Conservation (phyloP, 2,113 vertebrate species). For the Oryzias melastigma region DNA sequence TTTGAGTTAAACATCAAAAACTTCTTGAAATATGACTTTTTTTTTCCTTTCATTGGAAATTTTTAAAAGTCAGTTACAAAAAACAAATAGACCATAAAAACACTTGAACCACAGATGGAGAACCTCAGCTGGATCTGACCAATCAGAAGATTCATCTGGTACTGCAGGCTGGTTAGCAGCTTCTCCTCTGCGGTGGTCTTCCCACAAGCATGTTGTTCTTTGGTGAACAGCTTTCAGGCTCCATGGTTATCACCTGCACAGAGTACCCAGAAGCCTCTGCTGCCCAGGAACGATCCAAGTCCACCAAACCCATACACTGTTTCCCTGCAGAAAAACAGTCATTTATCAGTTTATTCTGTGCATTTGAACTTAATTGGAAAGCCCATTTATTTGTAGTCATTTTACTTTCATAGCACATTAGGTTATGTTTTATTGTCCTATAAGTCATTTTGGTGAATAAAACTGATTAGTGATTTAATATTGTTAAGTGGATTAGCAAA, state of each 20-base stretch:
- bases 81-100: too few relatives aligned
- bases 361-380: background rate
- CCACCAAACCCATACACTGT: conserved; percentile 94
- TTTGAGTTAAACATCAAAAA: too few relatives aligned
- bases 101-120: too few relatives aligned
- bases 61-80: too few relatives aligned
- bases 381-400: too few relatives aligned
- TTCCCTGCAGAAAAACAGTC: conserved; percentile 78
- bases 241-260: conserved; percentile 90
- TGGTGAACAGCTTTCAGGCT: conserved; percentile 93
- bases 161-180: background rate
- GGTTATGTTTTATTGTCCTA: too few relatives aligned
- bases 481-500: too few relatives aligned
- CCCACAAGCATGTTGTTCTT: conserved; percentile 97
- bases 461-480: too few relatives aligned
- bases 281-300: conserved; percentile 89
- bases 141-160: background rate
- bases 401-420: too few relatives aligned
- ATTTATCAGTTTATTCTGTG: background rate
- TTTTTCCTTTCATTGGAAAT: too few relatives aligned
- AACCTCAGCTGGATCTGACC: background rate
- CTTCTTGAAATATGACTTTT: too few relatives aligned
- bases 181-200: conserved; percentile 12
- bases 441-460: too few relatives aligned
- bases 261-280: conserved; percentile 86